These are phyloP conservation scores for Galeopsomyia nigrocyanea DNA, from an alignment of 2,888 invertebrate species.

Conservation along the genomic window DNA sequence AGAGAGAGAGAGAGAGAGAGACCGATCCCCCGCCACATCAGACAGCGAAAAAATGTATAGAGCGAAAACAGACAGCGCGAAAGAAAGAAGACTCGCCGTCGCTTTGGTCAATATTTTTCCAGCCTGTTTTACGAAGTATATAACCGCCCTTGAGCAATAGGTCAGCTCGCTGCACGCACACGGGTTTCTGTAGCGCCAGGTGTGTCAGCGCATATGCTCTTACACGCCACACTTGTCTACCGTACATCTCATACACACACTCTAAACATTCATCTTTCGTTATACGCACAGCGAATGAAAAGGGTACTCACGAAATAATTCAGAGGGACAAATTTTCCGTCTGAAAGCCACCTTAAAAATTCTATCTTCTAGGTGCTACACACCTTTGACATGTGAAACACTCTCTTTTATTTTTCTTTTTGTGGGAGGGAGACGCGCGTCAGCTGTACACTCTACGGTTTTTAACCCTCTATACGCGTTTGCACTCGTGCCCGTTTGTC, in stretches of 20 bases:
- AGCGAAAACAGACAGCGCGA: not conserved
- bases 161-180: slow-evolving; percentile 19
- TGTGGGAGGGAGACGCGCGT: slow-evolving; percentile 4
- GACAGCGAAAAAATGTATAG: not conserved
- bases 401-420: slow-evolving; percentile 3
- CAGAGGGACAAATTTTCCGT: not conserved
- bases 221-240: not conserved
- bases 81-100: not conserved
- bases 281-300: not conserved
- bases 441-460: slow-evolving; percentile 12
- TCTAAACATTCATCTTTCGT: not conserved
- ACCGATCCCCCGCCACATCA: too few species aligned
- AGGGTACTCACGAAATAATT: slow-evolving; percentile 17
- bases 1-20: too few species aligned
- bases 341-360: slow-evolving; percentile 58
- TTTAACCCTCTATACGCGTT: not conserved
- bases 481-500: not conserved
- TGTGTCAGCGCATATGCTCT: not conserved
- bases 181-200: too few species aligned
- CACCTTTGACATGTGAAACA: slow-evolving; percentile 62
- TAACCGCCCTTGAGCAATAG: slow-evolving; percentile 29
- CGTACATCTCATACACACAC: not conserved
- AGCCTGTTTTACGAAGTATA: slow-evolving; percentile 15
- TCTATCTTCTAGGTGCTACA: slow-evolving; percentile 59
- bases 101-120: slow-evolving; percentile 22